Conservation (phyloP, 2,113 vertebrate genomes). For the Silurus glanis region DNA sequence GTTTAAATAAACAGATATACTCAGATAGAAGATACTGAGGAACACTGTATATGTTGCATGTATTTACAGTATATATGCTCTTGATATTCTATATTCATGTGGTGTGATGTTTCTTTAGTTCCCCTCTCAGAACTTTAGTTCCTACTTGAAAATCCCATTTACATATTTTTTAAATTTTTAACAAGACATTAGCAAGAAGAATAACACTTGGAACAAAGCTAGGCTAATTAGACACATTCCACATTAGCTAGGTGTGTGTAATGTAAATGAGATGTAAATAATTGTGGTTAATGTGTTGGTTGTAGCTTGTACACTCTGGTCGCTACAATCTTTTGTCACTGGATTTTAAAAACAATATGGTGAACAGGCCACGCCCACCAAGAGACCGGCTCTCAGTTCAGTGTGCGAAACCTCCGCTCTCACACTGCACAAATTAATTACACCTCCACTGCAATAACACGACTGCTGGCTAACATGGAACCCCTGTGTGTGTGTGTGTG, state of each 20-base stretch:
- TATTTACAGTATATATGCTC: too few relatives aligned
- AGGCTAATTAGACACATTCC: neutral
- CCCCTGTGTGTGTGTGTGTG: neutral
- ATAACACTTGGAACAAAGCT: neutral
- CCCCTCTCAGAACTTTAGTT: neutral
- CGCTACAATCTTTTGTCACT: neutral
- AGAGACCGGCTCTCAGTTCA: neutral
- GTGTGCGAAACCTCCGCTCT: neutral
- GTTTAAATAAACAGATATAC: neutral
- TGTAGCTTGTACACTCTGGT: neutral
- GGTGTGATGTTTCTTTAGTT: neutral
- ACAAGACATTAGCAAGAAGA: neutral
- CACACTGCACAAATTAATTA: neutral
- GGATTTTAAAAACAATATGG: too few relatives aligned
- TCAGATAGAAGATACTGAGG: neutral
- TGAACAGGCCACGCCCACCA: conserved; percentile 1
- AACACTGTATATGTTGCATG: too few relatives aligned
- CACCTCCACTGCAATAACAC: neutral
- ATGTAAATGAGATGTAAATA: too few relatives aligned
- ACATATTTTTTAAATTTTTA: neutral
- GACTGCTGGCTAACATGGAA: neutral
- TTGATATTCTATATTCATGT: too few relatives aligned
- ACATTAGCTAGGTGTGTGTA: neutral
- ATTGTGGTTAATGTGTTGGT: neutral
- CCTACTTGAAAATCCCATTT: neutral